Evolutionary conservation across 2,113 vertebrate species (phyloP).

Genomic region (Mormyrus iriodes): DNA sequence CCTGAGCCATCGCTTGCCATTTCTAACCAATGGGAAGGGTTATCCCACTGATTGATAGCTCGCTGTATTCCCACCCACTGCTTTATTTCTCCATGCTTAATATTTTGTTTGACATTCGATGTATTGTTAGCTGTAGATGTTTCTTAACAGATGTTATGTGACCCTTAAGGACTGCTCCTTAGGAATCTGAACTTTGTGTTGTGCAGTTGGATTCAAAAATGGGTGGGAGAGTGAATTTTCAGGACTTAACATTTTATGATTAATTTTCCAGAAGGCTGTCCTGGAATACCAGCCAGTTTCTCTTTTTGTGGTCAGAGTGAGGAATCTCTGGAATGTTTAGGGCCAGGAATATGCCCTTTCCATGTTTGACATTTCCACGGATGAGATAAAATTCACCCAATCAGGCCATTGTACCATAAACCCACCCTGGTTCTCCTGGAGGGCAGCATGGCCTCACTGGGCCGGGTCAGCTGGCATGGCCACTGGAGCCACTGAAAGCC

Average conservation of each 20-base stretch:
- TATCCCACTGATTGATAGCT: not conserved
- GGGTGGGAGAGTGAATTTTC: not conserved
- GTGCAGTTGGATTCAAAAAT: not conserved
- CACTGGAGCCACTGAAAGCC: not conserved
- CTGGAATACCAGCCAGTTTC: not conserved
- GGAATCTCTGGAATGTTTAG: constrained; percentile 46
- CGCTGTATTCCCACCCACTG: not conserved
- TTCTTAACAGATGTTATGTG: not conserved
- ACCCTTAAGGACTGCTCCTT: not conserved
- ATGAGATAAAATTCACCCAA: constrained; percentile 16
- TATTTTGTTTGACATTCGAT: not conserved
- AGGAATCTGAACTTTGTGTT: not conserved
- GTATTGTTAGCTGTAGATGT: not conserved
- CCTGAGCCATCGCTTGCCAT: not conserved
- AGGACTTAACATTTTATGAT: constrained; percentile 29
- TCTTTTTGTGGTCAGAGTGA: constrained; percentile 18
- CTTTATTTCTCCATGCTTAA: not conserved
- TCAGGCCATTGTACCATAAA: constrained; percentile 16
- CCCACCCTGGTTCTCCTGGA: not conserved
- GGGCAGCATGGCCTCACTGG: not conserved
- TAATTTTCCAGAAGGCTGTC: constrained; percentile 6
- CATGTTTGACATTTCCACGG: not conserved
- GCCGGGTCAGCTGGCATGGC: not conserved
- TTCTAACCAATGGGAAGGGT: not conserved
- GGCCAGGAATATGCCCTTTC: constrained; percentile 1